Evolutionary conservation across 2,888 invertebrate species (phyloP), one percentile per base, ranked within the genome.

Genomic region (Agelastica alni): DNA sequence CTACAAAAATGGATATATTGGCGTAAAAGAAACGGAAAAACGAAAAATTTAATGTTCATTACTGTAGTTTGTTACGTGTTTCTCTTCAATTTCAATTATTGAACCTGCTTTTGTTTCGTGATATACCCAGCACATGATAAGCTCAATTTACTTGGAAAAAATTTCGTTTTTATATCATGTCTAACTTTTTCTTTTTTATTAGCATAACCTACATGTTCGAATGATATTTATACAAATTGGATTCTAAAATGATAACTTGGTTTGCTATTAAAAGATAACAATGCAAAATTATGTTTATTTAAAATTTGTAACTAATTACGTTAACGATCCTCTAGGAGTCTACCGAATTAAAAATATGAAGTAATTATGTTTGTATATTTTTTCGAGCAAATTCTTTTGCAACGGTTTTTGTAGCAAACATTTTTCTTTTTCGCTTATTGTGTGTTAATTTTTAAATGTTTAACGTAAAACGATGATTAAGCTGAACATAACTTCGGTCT

Each of bases 1-100:
- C n/a, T 39, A 39, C 37, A 9, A 20, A 20, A 39, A 39, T 39
- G 37, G 4, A 39, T 18, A 39, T 39, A 20, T 5, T 39, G 6
- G 10, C 17, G 6, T 1, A 20, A 39, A 20, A 39, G n/a, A 9
- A 39, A 39, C 12, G 12, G 20, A 10, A 39, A 37, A 39, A 20
- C 16, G 2, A 37, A 47, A 28, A 37, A 47, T 7, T 13, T 39
- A 18, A 49, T 49, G 32, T 18, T 49, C 30, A 49, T 49, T 32
- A 32, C 30, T 17, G 22, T 7, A 18, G 32, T 22, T 30, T 18
- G 58, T 60, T 63, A 51, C 58, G 55, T 54, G 56, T 61, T 60
- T 58, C 56, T 57, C 61, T 56, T 58, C 57, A 63, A 60, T 61
- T 61, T 55, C 60, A 58, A 58, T 58, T 57, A 60, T 42, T 32